Percentiles rank a stretch among this genome's conserved stretches.
Evolutionary conservation across 2,113 vertebrate genomes (phyloP).

Genomic region (Siniperca knerii): DNA sequence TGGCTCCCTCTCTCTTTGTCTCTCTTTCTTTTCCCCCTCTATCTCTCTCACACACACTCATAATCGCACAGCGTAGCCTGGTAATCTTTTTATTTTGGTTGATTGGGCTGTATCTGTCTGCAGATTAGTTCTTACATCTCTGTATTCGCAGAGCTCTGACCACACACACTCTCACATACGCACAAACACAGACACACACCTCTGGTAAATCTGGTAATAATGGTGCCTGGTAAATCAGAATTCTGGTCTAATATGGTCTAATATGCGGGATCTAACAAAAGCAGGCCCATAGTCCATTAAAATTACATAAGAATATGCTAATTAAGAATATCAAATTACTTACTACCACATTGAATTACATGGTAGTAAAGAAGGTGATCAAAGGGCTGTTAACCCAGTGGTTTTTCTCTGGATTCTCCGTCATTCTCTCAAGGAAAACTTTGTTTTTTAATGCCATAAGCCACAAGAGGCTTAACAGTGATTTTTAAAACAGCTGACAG

Average conservation of each 20-base stretch:
- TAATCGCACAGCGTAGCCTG: conserved; percentile 17
- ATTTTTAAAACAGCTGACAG: background rate
- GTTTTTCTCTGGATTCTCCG: background rate
- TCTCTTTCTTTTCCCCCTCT: conserved; percentile 17
- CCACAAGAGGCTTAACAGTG: background rate
- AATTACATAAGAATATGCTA: conserved; percentile 23
- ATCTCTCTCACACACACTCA: conserved; percentile 40
- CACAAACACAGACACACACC: background rate
- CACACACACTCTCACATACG: conserved; percentile 1
- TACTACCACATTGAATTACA: background rate
- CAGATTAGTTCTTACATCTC: conserved; percentile 51
- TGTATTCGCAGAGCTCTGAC: background rate
- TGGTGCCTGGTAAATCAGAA: background rate
- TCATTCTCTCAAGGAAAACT: background rate
- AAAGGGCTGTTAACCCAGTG: background rate
- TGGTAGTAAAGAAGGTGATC: background rate
- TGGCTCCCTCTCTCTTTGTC: conserved; percentile 32
- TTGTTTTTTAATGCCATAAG: background rate
- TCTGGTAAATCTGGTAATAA: background rate
- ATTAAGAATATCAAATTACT: conserved; percentile 10
- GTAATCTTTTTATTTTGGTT: conserved; percentile 68
- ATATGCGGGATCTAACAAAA: background rate
- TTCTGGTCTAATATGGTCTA: background rate
- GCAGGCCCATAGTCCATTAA: background rate
- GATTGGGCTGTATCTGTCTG: conserved; percentile 58